Base-by-base conservation (phyloP, 1,140 invertebrate species). In the Drosophila punjabiensis region DNA sequence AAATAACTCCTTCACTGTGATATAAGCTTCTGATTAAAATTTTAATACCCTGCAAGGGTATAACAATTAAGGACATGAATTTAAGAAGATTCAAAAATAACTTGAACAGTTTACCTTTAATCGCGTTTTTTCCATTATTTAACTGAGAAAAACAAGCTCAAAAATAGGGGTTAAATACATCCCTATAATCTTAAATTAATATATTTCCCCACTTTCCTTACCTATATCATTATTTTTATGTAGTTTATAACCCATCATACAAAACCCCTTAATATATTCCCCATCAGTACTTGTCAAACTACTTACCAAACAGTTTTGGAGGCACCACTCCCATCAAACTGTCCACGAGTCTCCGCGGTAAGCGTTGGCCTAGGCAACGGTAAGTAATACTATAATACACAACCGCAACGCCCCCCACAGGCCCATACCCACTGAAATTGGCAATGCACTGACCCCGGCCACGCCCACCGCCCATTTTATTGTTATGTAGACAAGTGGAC, bases 401-500 rank as follows among this genome's bases (percentile, higher is more conserved):
- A 24, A 28, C 16, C 24, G 32, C 68, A 33, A 60, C 65, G 28
- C 37, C 63, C 37, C 63, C 53, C 61, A 30, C 52, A 30, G 4
- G 35, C 20, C 28, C 32, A 9, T 9, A 30, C 14, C 47, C 47
- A 10, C 9, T 62, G 16, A 30, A 70, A 73, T 73, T 48, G 70
- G 35, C 70, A 73, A 74, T 71, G 70, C 70, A 74, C 70, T 74
- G 70, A 74, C 70, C 69, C 43, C 67, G 37, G n/a, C 67, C 70
- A 71, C 70, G 45, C 53, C 69, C 66, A 59, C 32, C 69, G 70
- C 70, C 70, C 69, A 33, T 45, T 60, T 73, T 73, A 73, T 78
- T 78, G 76, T 78, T 78, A 78, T 68, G 52, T 53, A 48, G 70
- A 74, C 68, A 73, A 52, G 68, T 74, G 55, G 70, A 73, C 70